phyloP scores from a whole-genome alignment of 2,113 vertebrate species.

The Aegotheles bennettii region DNA sequence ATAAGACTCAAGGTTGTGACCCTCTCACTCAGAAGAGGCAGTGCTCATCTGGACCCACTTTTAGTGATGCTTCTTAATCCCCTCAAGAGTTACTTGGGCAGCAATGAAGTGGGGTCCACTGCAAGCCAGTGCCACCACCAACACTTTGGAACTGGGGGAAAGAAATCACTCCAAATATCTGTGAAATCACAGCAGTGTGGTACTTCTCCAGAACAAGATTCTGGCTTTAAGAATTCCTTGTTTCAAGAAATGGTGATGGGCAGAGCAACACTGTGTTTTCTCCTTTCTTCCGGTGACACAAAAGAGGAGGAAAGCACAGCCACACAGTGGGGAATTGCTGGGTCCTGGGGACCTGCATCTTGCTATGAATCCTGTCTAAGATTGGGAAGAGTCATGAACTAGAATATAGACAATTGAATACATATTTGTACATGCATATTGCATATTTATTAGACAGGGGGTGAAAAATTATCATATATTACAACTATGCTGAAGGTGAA shows the following conservation, averaged over 20 bases:
- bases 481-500: neutral
- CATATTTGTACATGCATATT: neutral
- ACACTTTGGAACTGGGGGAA: neutral
- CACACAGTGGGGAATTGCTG: neutral
- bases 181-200: neutral
- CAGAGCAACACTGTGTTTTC: neutral
- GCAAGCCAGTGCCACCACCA: neutral
- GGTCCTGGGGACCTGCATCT: neutral
- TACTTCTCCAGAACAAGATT: neutral
- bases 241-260: neutral
- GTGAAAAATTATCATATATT: neutral
- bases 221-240: neutral
- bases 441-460: neutral
- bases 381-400: neutral
- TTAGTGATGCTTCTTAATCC: neutral
- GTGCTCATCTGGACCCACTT: neutral
- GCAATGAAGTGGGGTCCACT: neutral
- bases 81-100: neutral
- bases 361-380: neutral
- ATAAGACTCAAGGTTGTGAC: neutral
- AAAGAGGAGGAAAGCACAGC: neutral
- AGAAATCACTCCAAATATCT: neutral
- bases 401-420: neutral
- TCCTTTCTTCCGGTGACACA: neutral
- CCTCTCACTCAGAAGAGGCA: neutral